phyloP scores from a whole-genome alignment of 2,888 invertebrate species.

The Anaspis maculata region DNA sequence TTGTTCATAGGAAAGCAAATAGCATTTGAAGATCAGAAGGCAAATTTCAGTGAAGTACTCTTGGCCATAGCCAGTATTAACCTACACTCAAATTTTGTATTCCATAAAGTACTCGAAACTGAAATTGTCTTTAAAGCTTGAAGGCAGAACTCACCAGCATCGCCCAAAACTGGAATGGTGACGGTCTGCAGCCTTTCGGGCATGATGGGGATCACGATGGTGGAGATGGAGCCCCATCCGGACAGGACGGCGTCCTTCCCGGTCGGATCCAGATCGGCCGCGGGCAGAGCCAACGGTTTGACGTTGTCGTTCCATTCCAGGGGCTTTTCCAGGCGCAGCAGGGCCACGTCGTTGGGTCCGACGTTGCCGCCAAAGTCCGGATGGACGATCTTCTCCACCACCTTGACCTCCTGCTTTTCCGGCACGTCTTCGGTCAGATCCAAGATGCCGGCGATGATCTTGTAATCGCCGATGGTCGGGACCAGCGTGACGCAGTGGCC shows the following conservation, averaged over 20 bases:
- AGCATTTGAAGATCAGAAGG: no score
- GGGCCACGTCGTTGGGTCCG: constrained; percentile 45
- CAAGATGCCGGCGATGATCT: constrained; percentile 27
- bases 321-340: constrained; percentile 38
- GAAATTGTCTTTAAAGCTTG: no score
- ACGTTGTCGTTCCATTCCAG: constrained; percentile 32
- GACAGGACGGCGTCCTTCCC: constrained; percentile 38
- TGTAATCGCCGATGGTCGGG: constrained; percentile 19
- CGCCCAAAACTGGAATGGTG: constrained; percentile 2
- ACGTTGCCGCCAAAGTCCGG: constrained; percentile 21
- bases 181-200: constrained; percentile 6
- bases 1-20: no score
- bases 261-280: constrained; percentile 18
- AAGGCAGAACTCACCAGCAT: constrained; percentile 6
- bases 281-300: constrained; percentile 36
- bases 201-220: constrained; percentile 4
- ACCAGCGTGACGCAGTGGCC: constrained; percentile 38
- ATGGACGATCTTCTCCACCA: constrained; percentile 20
- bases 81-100: no score
- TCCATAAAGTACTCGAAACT: no score
- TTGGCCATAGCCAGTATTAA: no score
- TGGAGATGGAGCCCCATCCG: constrained; percentile 34
- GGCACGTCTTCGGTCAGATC: constrained; percentile 16
- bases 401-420: constrained; percentile 17
- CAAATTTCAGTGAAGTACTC: no score